Conservation (phyloP, 2,888 invertebrate genomes). For the Himalopsyche japonica region DNA sequence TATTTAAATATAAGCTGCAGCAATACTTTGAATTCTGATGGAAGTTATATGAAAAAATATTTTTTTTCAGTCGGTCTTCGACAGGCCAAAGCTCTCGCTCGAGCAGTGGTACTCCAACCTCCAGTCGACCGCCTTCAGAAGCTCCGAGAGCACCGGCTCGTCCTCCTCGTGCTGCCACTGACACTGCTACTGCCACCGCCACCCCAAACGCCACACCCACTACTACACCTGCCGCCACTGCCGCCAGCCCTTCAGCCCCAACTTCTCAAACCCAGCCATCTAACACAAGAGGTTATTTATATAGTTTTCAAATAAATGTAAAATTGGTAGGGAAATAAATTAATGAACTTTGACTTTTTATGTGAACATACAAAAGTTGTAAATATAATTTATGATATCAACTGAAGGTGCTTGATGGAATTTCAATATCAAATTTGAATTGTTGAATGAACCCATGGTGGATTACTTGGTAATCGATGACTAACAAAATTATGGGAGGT, state of each 20-base stretch:
- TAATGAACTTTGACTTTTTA: too few relatives aligned
- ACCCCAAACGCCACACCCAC: conserved; percentile 47
- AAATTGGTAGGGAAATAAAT: too few relatives aligned
- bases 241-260: conserved; percentile 25
- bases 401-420: too few relatives aligned
- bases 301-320: too few relatives aligned
- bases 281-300: conserved; percentile 23
- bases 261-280: conserved; percentile 26
- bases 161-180: conserved; percentile 40
- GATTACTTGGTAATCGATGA: neutral
- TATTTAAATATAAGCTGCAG: too few relatives aligned
- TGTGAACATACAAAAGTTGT: too few relatives aligned
- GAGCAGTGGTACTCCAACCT: conserved; percentile 45
- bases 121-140: conserved; percentile 46
- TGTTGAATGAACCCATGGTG: neutral
- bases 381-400: too few relatives aligned
- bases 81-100: conserved; percentile 56
- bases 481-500: neutral
- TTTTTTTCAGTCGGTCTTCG: conserved; percentile 45
- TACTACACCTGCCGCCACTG: conserved; percentile 22
- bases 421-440: too few relatives aligned
- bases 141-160: conserved; percentile 46
- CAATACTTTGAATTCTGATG: too few relatives aligned
- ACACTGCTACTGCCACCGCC: conserved; percentile 45
- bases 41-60: neutral